phyloP scores from a whole-genome alignment of 2,888 invertebrate genomes.

The Melieria crassipennis region DNA sequence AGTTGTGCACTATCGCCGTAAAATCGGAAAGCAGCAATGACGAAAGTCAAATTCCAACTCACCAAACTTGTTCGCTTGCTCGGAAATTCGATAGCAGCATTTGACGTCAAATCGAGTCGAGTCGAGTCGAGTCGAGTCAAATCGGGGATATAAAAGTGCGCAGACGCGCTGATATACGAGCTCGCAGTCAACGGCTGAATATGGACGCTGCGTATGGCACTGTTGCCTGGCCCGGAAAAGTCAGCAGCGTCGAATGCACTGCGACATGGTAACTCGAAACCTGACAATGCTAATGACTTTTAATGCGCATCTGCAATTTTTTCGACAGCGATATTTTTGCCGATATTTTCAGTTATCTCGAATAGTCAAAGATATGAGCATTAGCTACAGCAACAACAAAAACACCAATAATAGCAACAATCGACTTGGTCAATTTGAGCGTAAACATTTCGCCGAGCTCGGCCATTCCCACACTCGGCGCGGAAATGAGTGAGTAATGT shows the following conservation, averaged over 20 bases:
- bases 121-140: neutral
- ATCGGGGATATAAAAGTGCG: neutral
- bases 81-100: slow-evolving; percentile 51
- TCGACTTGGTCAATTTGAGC: no score
- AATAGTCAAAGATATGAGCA: neutral
- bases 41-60: slow-evolving; percentile 57
- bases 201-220: no score
- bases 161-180: neutral
- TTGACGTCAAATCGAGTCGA: slow-evolving; percentile 13
- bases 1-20: slow-evolving; percentile 53
- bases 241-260: slow-evolving; percentile 45
- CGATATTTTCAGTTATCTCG: neutral
- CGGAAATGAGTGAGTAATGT: no score
- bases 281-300: slow-evolving; percentile 41
- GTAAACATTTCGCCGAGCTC: no score
- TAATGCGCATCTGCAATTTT: slow-evolving; percentile 56
- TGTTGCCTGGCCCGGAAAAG: slow-evolving; percentile 43
- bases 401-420: no score
- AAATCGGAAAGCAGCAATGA: slow-evolving; percentile 50
- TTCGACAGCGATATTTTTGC: slow-evolving; percentile 5
- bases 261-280: slow-evolving; percentile 43
- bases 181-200: no score
- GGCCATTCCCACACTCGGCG: no score
- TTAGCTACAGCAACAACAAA: no score
- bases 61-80: slow-evolving; percentile 53